These are phyloP conservation scores for Nyctibius bracteatus DNA, from an alignment of 2,113 vertebrate genomes.

Conservation along the genomic window DNA sequence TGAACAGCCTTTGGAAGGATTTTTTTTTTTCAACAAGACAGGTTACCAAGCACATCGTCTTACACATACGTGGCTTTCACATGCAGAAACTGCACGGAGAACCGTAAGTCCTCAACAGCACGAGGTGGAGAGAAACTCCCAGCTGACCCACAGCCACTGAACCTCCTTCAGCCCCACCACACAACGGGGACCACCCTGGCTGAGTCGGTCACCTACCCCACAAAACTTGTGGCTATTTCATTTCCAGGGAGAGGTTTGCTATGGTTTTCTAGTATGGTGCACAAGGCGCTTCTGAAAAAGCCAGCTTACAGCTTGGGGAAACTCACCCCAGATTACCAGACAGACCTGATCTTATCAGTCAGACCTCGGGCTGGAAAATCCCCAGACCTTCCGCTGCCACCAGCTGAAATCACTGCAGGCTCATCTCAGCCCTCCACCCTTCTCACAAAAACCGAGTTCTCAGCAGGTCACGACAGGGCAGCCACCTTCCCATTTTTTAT, in stretches of 20 bases:
- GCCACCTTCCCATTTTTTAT: not conserved
- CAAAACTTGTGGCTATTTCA: not conserved
- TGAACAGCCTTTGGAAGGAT: not conserved
- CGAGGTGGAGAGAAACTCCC: not conserved
- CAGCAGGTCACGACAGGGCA: not conserved
- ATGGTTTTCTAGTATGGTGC: rapidly evolving
- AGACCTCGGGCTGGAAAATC: not conserved
- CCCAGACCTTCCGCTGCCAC: not conserved
- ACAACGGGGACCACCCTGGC: not conserved
- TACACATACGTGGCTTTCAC: not conserved
- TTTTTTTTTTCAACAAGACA: not conserved
- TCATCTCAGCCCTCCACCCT: not conserved
- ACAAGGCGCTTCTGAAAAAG: not conserved
- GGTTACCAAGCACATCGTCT: not conserved
- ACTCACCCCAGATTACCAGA: not conserved
- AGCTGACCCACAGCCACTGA: not conserved
- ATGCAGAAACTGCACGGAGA: not conserved
- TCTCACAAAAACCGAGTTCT: not conserved
- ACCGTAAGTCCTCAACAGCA: not conserved
- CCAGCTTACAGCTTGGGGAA: not conserved
- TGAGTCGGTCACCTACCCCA: rapidly evolving
- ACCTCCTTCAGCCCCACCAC: not conserved
- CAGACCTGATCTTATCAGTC: not conserved
- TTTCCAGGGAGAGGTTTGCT: not conserved
- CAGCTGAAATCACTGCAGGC: not conserved